These are phyloP conservation scores for Andricus grossulariae DNA, from an alignment of 1,140 invertebrate genomes.

Conservation along the genomic window DNA sequence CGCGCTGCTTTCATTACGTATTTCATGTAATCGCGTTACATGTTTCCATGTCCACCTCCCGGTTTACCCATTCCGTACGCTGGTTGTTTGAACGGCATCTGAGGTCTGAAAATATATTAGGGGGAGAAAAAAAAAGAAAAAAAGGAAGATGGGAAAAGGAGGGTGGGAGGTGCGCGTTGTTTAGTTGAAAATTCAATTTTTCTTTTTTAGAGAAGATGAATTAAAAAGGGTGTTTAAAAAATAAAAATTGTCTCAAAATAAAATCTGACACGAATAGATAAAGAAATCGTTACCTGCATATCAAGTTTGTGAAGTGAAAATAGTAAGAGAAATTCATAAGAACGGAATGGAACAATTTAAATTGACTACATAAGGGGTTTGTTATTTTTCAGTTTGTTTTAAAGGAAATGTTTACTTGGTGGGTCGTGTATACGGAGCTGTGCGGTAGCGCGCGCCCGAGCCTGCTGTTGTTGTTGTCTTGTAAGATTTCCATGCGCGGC, in stretches of 20 bases:
- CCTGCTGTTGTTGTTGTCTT: constrained; percentile 74
- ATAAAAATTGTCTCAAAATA: neutral
- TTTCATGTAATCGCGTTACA: constrained; percentile 25
- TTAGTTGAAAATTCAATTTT: neutral
- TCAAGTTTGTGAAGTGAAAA: neutral
- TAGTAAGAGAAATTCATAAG: neutral
- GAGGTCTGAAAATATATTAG: constrained; percentile 31
- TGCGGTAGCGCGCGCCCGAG: constrained; percentile 71
- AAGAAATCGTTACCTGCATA: neutral
- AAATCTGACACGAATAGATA: neutral
- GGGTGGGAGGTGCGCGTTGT: constrained; percentile 10
- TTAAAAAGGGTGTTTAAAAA: neutral
- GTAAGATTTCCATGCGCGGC: constrained; percentile 76
- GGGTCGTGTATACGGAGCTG: constrained; percentile 71
- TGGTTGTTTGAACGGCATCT: constrained; percentile 18
- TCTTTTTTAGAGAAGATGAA: neutral
- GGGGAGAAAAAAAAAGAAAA: constrained; percentile 30
- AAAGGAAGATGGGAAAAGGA: constrained; percentile 5
- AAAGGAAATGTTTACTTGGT: constrained; percentile 68
- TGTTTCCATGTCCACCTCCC: constrained; percentile 10
- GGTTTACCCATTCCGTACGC: constrained; percentile 22
- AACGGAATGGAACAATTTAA: constrained; percentile 35
- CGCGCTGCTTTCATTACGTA: constrained; percentile 14
- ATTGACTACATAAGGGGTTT: constrained; percentile 35
- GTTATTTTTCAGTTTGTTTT: constrained; percentile 17